Evolutionary conservation across 2,113 vertebrate species (phyloP).

Genomic region (Epinephelus lanceolatus): DNA sequence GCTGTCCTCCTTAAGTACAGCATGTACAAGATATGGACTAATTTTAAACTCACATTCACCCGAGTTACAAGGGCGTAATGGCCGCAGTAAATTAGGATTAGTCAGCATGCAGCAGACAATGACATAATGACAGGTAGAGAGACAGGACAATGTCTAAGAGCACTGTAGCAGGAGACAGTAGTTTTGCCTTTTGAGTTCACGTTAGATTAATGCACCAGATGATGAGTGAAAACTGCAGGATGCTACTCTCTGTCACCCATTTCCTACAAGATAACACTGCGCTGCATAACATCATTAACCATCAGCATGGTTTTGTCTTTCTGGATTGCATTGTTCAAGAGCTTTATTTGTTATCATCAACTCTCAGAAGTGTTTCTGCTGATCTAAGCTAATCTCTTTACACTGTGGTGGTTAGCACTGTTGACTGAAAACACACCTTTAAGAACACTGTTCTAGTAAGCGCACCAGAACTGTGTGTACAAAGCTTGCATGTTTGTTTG

Average conservation of each 20-base stretch:
- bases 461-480: background rate
- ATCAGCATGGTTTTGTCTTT: background rate
- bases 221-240: background rate
- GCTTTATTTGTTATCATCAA: background rate
- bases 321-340: background rate
- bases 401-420: background rate
- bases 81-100: background rate
- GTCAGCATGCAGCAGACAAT: background rate
- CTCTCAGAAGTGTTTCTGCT: background rate
- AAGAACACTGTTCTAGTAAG: background rate
- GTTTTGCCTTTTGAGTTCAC: background rate
- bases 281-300: background rate
- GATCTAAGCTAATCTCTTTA: background rate
- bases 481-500: background rate
- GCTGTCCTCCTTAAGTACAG: background rate
- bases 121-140: slow-evolving; percentile 7
- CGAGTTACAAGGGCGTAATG: background rate
- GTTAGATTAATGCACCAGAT: background rate
- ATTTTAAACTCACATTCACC: background rate
- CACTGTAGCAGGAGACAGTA: background rate
- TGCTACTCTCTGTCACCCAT: background rate
- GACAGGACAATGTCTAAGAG: background rate
- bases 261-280: background rate
- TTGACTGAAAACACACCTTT: background rate
- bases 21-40: background rate